These are phyloP conservation scores for Loripinus fragilis DNA, from an alignment of 2,888 invertebrate genomes.

Conservation along the genomic window DNA sequence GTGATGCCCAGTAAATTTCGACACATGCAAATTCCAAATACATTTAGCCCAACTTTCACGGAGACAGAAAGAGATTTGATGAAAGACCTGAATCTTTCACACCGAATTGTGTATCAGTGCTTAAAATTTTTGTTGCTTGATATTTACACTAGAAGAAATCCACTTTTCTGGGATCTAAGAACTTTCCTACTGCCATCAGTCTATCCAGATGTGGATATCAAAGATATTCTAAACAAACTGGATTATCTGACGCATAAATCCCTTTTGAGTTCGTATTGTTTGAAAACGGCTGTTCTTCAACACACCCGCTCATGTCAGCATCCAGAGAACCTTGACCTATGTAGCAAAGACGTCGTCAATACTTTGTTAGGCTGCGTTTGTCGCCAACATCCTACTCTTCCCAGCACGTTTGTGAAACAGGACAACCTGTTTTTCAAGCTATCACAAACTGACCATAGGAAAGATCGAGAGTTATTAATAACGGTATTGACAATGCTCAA, in stretches of 20 bases:
- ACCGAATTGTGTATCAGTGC: neutral
- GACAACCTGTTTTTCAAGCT: neutral
- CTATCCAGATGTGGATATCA: neutral
- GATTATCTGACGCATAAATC: neutral
- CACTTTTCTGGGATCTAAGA: neutral
- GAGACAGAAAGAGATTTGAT: slow-evolving; percentile 4
- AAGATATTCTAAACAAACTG: neutral
- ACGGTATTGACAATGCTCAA: neutral
- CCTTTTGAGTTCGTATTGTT: neutral
- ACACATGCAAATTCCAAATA: neutral
- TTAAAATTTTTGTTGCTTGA: slow-evolving; percentile 10
- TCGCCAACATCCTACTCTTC: neutral
- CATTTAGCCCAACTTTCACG: slow-evolving; percentile 1
- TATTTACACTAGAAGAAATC: neutral
- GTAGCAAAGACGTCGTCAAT: neutral
- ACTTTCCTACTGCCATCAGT: neutral
- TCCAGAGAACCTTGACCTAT: neutral
- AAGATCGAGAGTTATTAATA: neutral
- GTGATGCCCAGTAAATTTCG: slow-evolving; percentile 12
- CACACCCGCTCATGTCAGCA: neutral
- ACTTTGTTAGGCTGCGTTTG: neutral
- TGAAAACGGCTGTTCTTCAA: neutral
- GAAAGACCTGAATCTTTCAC: neutral
- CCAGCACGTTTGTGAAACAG: neutral
- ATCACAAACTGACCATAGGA: neutral